Evolutionary conservation across 2,888 invertebrate genomes (phyloP).

Genomic region (Cheilosia grossa): DNA sequence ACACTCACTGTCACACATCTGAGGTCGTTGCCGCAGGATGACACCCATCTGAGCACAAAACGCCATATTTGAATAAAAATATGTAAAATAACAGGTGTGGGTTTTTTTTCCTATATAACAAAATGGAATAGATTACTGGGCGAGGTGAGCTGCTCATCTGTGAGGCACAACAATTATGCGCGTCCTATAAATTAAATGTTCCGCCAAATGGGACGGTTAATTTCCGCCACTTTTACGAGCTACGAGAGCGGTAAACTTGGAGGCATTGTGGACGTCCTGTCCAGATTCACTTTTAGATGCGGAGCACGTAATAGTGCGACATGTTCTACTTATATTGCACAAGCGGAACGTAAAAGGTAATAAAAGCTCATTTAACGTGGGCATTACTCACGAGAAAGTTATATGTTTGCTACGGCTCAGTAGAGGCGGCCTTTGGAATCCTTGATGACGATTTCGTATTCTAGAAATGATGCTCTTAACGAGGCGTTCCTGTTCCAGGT

Average conservation of each 20-base stretch:
- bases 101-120: neutral
- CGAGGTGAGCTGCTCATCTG: conserved; percentile 37
- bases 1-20: conserved; percentile 19
- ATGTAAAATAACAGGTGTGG: conserved; percentile 43
- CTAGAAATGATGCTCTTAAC: conserved; percentile 57
- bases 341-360: conserved; percentile 51
- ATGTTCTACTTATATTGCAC: conserved; percentile 62
- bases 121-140: conserved; percentile 52
- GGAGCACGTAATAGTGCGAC: conserved; percentile 64
- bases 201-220: conserved; percentile 69
- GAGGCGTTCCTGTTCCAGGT: conserved; percentile 46
- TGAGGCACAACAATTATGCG: conserved; percentile 58
- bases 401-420: conserved; percentile 42
- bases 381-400: conserved; percentile 67
- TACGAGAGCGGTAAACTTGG: conserved; percentile 14
- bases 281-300: conserved; percentile 48
- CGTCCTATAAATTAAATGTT: conserved; percentile 68
- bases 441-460: conserved; percentile 55
- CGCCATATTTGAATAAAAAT: conserved; percentile 29
- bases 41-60: conserved; percentile 9
- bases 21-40: conserved; percentile 17
- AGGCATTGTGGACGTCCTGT: conserved; percentile 23
- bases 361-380: conserved; percentile 69
- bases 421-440: conserved; percentile 16
- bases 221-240: conserved; percentile 71